phyloP scores from a whole-genome alignment of 2,888 invertebrate genomes.

The Tetranychus truncatus region DNA sequence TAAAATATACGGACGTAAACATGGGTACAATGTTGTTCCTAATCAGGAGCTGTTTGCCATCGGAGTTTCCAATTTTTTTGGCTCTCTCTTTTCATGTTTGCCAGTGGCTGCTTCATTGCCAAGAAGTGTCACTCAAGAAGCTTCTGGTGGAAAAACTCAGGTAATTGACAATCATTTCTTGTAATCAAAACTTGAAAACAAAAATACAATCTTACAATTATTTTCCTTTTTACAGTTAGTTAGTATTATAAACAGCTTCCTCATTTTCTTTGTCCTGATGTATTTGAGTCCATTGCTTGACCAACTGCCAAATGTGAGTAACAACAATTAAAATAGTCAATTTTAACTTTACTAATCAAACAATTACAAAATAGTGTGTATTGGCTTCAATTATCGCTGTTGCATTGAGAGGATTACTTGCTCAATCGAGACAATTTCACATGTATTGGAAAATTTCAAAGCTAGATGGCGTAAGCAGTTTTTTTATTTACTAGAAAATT shows the following conservation, averaged over 20 bases:
- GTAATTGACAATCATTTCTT: not conserved
- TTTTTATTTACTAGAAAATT: not conserved
- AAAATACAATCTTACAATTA: slow-evolving; percentile 8
- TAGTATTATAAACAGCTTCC: slow-evolving; percentile 53
- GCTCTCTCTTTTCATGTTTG: slow-evolving; percentile 37
- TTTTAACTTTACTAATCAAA: slow-evolving; percentile 31
- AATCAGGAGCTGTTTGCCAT: slow-evolving; percentile 41
- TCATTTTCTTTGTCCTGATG: slow-evolving; percentile 58
- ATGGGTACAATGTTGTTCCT: slow-evolving; percentile 48
- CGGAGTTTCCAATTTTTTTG: slow-evolving; percentile 31
- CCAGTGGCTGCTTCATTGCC: slow-evolving; percentile 37
- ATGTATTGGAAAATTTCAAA: slow-evolving; percentile 56
- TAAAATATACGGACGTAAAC: slow-evolving; percentile 50
- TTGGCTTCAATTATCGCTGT: slow-evolving; percentile 62
- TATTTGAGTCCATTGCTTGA: slow-evolving; percentile 76
- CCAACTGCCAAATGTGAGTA: slow-evolving; percentile 52
- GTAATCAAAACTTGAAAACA: slow-evolving; percentile 23
- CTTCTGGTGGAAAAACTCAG: slow-evolving; percentile 59
- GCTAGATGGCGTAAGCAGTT: slow-evolving; percentile 42
- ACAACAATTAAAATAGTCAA: not conserved
- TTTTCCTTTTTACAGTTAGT: slow-evolving; percentile 46
- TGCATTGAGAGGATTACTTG: slow-evolving; percentile 54
- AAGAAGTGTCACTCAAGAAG: slow-evolving; percentile 50
- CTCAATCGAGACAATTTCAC: slow-evolving; percentile 48
- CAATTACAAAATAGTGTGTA: slow-evolving; percentile 42